These are phyloP conservation scores for Cettia cetti DNA, from an alignment of 2,113 vertebrate genomes.

Conservation along the genomic window DNA sequence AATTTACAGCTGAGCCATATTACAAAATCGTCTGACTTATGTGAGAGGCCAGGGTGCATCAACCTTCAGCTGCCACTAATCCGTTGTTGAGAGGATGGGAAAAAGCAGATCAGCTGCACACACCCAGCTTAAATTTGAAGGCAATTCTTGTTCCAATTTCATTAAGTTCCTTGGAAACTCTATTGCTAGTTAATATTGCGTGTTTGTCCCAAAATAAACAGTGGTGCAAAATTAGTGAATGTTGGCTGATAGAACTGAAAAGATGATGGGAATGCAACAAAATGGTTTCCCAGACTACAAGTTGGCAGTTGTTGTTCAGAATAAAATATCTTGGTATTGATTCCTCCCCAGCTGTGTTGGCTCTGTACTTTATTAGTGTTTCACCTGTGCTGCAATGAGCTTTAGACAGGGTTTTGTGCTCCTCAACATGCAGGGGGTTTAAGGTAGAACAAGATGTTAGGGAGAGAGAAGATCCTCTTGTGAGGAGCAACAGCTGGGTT, in stretches of 20 bases:
- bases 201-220: not conserved
- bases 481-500: not conserved
- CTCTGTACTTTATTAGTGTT: not conserved
- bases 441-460: not conserved
- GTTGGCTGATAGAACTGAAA: not conserved
- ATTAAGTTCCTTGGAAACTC: not conserved
- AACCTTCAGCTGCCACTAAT: not conserved
- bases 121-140: not conserved
- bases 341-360: not conserved
- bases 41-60: not conserved
- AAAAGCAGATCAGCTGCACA: not conserved
- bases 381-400: not conserved
- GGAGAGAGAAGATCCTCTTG: not conserved
- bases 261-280: fast-evolving
- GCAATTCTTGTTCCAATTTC: not conserved
- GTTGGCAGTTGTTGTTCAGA: not conserved
- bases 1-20: not conserved
- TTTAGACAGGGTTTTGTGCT: not conserved
- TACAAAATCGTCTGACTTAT: not conserved
- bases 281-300: not conserved
- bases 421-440: not conserved
- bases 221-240: not conserved
- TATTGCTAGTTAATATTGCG: not conserved
- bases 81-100: not conserved
- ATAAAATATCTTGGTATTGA: not conserved